Percentiles rank a stretch among this genome's conserved stretches.
phyloP scores from a whole-genome alignment of 1,140 invertebrate genomes.

The Himalopsyche phryganea region DNA sequence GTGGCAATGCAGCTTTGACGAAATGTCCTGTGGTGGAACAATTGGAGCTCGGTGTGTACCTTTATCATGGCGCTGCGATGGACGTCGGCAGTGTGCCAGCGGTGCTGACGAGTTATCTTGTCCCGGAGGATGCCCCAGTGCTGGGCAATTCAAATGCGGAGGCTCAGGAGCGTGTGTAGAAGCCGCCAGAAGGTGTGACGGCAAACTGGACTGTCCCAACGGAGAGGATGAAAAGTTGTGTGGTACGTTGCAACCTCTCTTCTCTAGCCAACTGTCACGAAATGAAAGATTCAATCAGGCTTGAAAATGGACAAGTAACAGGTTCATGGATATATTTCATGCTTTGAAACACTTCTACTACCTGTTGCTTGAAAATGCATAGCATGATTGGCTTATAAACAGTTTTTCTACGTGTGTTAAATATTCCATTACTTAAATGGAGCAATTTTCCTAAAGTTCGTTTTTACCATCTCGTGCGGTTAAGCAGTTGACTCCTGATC shows the following conservation, averaged over 20 bases:
- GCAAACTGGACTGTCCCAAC: constrained; percentile 69
- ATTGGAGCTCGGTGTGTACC: constrained; percentile 55
- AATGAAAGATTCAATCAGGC: no score
- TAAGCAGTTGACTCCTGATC: no score
- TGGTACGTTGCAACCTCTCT: constrained; percentile 26
- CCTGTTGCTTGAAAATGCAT: no score
- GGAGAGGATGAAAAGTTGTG: constrained; percentile 56
- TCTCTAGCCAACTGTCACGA: no score
- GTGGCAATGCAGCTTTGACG: constrained; percentile 59
- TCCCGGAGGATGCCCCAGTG: constrained; percentile 44
- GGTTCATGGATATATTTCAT: no score
- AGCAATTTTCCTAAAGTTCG: no score
- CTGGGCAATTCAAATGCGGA: constrained; percentile 57
- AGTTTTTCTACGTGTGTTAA: no score
- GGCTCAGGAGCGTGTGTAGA: constrained; percentile 63
- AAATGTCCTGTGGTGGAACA: constrained; percentile 50
- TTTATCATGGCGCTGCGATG: constrained; percentile 61
- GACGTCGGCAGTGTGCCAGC: constrained; percentile 63
- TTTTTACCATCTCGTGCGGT: no score
- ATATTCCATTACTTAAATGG: no score
- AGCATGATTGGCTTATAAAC: no score
- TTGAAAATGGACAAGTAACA: no score
- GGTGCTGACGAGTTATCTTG: constrained; percentile 63
- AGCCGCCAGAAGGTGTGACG: constrained; percentile 67
- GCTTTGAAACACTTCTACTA: no score